phyloP scores from a whole-genome alignment of 2,113 vertebrate species.

The Excalfactoria chinensis region DNA sequence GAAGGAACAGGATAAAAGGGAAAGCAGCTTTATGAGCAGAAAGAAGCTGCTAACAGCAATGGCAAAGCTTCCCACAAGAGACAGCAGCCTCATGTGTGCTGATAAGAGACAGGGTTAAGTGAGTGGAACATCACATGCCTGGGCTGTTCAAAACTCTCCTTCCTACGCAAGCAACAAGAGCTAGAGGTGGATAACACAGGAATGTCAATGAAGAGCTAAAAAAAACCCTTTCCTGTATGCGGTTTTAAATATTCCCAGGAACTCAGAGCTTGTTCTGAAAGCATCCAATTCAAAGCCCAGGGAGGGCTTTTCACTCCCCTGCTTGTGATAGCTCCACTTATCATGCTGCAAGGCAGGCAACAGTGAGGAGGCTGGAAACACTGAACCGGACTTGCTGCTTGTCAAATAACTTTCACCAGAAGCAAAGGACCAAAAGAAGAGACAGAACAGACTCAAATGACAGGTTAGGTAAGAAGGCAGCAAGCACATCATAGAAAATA shows the following conservation, averaged over 20 bases:
- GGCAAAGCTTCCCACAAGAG: constrained; percentile 44
- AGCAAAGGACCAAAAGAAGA: not conserved
- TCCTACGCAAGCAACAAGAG: constrained; percentile 30
- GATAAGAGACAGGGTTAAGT: constrained; percentile 54
- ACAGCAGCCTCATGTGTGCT: not conserved
- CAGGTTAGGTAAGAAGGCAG: not conserved
- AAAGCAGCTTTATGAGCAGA: not conserved
- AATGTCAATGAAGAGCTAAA: constrained; percentile 65
- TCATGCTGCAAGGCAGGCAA: not conserved
- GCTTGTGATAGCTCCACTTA: not conserved
- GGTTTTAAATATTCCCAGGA: constrained; percentile 43
- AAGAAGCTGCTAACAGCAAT: constrained; percentile 2
- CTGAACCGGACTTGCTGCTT: not conserved
- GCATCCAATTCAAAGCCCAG: not conserved
- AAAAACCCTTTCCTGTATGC: not conserved
- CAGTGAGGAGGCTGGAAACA: not conserved
- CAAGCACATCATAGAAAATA: not conserved
- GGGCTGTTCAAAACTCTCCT: constrained; percentile 15
- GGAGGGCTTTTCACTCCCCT: not conserved
- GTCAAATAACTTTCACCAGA: not conserved
- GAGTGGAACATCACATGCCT: constrained; percentile 66
- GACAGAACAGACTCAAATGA: not conserved
- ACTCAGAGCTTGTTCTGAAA: not conserved
- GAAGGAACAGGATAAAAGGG: not conserved
- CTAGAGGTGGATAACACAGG: constrained; percentile 53